Evolutionary conservation across 2,113 vertebrate genomes (phyloP).

Genomic region (Spea bombifrons): DNA sequence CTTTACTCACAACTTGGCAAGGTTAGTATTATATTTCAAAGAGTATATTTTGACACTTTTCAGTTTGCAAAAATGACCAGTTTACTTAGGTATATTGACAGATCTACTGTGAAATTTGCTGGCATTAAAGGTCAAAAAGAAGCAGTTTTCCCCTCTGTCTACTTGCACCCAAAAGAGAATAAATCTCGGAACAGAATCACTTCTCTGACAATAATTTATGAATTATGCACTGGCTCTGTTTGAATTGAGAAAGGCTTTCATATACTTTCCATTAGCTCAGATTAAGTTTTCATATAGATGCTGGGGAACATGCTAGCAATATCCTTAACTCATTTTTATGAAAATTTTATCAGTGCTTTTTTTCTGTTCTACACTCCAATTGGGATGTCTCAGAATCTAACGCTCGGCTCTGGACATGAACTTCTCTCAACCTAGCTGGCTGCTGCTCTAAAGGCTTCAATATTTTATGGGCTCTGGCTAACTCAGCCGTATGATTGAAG

Average conservation of each 20-base stretch:
- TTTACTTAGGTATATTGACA: conserved; percentile 94
- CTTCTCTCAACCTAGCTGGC: conserved; percentile 98
- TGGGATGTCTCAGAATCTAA: conserved; percentile 98
- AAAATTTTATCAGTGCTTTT: conserved; percentile 98
- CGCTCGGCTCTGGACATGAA: conserved; percentile 99
- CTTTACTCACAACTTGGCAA: conserved; percentile 51
- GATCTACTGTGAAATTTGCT: conserved; percentile 91
- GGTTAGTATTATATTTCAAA: conserved; percentile 73
- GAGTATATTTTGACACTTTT: conserved; percentile 66
- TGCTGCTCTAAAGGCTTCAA: conserved; percentile 95
- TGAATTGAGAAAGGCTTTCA: conserved; percentile 99
- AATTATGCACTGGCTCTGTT: conserved; percentile 97
- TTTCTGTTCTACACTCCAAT: conserved; percentile 97
- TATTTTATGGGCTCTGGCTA: conserved; percentile 98
- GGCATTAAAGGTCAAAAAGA: conserved; percentile 91
- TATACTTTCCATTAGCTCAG: conserved; percentile 99
- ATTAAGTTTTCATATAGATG: conserved; percentile 99
- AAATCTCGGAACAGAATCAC: conserved; percentile 97
- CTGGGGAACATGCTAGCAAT: conserved; percentile 98
- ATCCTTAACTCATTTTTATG: conserved; percentile 99
- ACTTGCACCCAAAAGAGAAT: conserved; percentile 82
- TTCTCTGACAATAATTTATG: conserved; percentile 99
- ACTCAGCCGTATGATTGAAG: conserved; percentile 98
- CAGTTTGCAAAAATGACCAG: conserved; percentile 79
- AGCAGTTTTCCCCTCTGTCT: conserved; percentile 75